phyloP scores from a whole-genome alignment of 1,140 invertebrate species.

The Zaprionus lachaisei region DNA sequence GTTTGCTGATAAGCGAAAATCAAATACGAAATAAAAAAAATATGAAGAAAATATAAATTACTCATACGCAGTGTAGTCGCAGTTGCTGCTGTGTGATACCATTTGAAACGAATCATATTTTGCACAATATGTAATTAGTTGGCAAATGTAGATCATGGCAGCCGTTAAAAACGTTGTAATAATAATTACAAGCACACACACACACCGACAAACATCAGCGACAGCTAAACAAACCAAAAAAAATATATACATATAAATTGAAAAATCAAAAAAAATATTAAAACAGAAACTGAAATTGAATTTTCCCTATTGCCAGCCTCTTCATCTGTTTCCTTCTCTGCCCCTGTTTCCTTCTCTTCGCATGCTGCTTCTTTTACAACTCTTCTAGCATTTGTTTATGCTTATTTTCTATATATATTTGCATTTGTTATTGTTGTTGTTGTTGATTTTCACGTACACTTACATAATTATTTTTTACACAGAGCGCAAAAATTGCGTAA shows the following conservation, averaged over 20 bases:
- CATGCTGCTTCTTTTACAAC: background rate
- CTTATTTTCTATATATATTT: constrained; percentile 27
- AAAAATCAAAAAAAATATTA: constrained; percentile 24
- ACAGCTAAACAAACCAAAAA: constrained; percentile 51
- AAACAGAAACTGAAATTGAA: constrained; percentile 52
- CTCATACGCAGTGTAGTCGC: constrained; percentile 45
- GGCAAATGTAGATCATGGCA: constrained; percentile 75
- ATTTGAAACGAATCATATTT: constrained; percentile 52
- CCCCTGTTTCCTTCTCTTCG: background rate
- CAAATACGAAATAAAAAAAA: constrained; percentile 16
- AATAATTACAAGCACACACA: constrained; percentile 47
- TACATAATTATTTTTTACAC: constrained; percentile 48
- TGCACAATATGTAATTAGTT: constrained; percentile 72
- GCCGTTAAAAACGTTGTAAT: constrained; percentile 70
- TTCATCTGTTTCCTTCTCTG: background rate
- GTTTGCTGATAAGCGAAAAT: constrained; percentile 48
- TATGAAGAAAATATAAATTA: constrained; percentile 34
- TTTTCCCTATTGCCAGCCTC: background rate
- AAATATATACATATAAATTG: constrained; percentile 1
- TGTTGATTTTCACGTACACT: constrained; percentile 62
- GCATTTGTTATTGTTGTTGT: constrained; percentile 23
- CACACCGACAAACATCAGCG: background rate
- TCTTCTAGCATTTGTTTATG: constrained; percentile 30
- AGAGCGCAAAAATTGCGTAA: constrained; percentile 30
- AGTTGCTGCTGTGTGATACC: constrained; percentile 34